phyloP scores from a whole-genome alignment of 2,888 invertebrate genomes.

The Epinotia ramella region DNA sequence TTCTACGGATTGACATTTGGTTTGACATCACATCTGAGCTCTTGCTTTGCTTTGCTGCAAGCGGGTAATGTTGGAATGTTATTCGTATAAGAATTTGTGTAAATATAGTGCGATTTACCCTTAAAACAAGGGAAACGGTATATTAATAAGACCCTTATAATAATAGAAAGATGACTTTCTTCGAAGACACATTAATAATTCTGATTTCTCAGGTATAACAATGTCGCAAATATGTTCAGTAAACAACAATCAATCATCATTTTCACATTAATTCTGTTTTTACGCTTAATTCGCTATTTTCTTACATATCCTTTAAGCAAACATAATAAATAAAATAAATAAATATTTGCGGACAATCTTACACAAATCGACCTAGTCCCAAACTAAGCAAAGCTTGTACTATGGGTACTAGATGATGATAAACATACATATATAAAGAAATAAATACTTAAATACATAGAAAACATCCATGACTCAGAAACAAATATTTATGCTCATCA shows the following conservation, averaged over 20 bases:
- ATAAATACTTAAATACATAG: too few species aligned
- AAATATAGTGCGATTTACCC: neutral
- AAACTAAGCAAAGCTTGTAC: too few species aligned
- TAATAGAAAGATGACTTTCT: conserved; percentile 88
- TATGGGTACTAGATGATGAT: too few species aligned
- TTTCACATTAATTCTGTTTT: conserved; percentile 13
- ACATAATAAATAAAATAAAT: too few species aligned
- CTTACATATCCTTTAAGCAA: neutral
- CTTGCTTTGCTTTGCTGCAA: neutral
- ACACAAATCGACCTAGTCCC: too few species aligned
- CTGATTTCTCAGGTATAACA: conserved; percentile 89
- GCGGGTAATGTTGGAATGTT: neutral
- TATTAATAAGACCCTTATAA: neutral
- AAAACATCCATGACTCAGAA: too few species aligned
- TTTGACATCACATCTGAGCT: neutral
- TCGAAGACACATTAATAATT: conserved; percentile 93
- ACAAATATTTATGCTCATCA: too few species aligned
- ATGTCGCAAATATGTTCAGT: conserved; percentile 47
- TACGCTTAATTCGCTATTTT: neutral
- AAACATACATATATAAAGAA: too few species aligned
- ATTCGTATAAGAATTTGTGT: neutral
- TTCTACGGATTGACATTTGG: neutral
- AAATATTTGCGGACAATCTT: too few species aligned
- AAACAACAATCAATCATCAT: conserved; percentile 40
- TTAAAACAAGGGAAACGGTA: neutral